Conservation (phyloP, 2,888 invertebrate species). For the Ophion slaviceki region DNA sequence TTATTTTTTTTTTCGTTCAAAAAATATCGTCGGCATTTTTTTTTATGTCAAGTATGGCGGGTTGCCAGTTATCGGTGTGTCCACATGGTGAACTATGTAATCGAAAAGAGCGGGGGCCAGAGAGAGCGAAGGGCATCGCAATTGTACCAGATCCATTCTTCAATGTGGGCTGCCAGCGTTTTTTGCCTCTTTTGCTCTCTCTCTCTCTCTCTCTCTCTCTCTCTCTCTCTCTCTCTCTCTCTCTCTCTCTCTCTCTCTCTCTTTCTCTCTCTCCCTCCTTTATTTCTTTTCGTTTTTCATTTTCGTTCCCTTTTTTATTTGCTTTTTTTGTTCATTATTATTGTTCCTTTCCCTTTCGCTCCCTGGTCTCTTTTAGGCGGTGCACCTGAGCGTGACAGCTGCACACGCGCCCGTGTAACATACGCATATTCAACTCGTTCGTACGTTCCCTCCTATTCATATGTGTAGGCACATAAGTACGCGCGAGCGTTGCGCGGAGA, state of each 20-base stretch:
- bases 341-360: slow-evolving; percentile 55
- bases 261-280: slow-evolving; percentile 17
- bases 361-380: slow-evolving; percentile 43
- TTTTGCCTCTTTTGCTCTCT: slow-evolving; percentile 25
- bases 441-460: not conserved
- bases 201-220: slow-evolving; percentile 9
- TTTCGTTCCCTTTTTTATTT: slow-evolving; percentile 22
- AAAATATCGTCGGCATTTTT: not conserved
- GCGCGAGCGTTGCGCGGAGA: slow-evolving; percentile 15
- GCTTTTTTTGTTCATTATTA: slow-evolving; percentile 1
- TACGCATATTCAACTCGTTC: slow-evolving; percentile 63
- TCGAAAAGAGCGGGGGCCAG: slow-evolving; percentile 5
- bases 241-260: slow-evolving; percentile 5
- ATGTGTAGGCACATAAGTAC: not conserved
- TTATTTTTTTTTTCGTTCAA: not conserved
- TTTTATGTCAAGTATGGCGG: not conserved
- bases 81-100: not conserved
- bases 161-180: slow-evolving; percentile 26
- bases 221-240: slow-evolving; percentile 2
- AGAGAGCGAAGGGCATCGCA: slow-evolving; percentile 38
- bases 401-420: slow-evolving; percentile 60
- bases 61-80: too few relatives aligned
- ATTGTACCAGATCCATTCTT: slow-evolving; percentile 36
- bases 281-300: slow-evolving; percentile 6
- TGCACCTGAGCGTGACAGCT: slow-evolving; percentile 71